A percentile compares a stretch with the other conserved stretches of the same genome.
Evolutionary conservation across 2,113 vertebrate genomes (phyloP).

Genomic region (Natator depressus): DNA sequence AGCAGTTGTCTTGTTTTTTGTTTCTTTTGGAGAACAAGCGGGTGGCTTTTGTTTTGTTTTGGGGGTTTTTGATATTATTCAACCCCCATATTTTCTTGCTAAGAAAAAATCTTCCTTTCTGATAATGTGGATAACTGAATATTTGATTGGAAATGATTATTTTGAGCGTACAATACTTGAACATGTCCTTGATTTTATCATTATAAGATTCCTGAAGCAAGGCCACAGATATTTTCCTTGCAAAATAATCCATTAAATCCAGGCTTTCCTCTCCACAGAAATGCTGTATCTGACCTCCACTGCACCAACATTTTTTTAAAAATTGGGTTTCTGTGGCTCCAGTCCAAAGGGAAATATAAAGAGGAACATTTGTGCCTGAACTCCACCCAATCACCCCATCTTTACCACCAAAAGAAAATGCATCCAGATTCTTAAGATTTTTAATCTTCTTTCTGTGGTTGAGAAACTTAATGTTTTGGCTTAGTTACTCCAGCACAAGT

Average conservation of each 20-base stretch:
- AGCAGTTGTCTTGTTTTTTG: not conserved
- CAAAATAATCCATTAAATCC: not conserved
- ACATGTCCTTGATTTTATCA: not conserved
- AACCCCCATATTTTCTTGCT: not conserved
- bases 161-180: not conserved
- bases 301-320: not conserved
- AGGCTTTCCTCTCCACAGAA: slow-evolving; percentile 3
- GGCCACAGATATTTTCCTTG: not conserved
- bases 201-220: slow-evolving; percentile 5
- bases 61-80: not conserved
- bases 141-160: not conserved
- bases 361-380: not conserved
- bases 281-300: not conserved
- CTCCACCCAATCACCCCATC: not conserved
- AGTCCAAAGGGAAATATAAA: not conserved
- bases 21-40: not conserved
- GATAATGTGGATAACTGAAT: not conserved
- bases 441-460: slow-evolving; percentile 17
- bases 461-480: slow-evolving; percentile 35
- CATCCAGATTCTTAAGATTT: not conserved
- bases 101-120: not conserved
- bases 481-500: slow-evolving; percentile 51
- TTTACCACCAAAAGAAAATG: slow-evolving; percentile 17
- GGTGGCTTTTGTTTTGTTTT: not conserved
- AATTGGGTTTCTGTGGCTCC: not conserved